phyloP scores from a whole-genome alignment of 1,140 invertebrate genomes.

The Heterodera schachtii region DNA sequence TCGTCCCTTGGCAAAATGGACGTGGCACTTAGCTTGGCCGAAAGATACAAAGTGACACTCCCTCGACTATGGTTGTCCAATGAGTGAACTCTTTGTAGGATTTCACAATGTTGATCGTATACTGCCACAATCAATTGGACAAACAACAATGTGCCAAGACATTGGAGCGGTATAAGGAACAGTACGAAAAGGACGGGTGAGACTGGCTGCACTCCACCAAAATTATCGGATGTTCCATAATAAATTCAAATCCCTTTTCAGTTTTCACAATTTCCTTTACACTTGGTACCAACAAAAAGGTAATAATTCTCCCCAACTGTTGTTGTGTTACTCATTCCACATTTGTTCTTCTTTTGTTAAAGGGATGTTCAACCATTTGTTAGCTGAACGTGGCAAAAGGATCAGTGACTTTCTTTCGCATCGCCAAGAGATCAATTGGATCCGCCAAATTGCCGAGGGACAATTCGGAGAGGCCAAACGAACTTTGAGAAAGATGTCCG shows the following conservation, averaged over 20 bases:
- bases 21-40: conserved; percentile 38
- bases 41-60: conserved; percentile 29
- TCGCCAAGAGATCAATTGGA: conserved; percentile 45
- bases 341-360: neutral
- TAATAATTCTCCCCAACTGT: neutral
- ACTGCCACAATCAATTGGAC: conserved; percentile 36
- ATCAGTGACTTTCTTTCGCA: conserved; percentile 36
- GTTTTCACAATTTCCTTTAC: conserved; percentile 43
- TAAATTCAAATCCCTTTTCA: neutral
- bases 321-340: too few species aligned
- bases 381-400: conserved; percentile 37
- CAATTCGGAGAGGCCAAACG: conserved; percentile 31
- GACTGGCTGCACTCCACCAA: neutral
- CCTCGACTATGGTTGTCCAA: neutral
- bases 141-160: conserved; percentile 28
- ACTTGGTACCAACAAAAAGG: conserved; percentile 39
- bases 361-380: conserved; percentile 43
- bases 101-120: conserved; percentile 37
- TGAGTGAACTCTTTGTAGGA: conserved; percentile 33
- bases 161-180: conserved; percentile 31
- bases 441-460: conserved; percentile 28
- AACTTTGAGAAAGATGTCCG: conserved; percentile 32
- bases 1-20: conserved; percentile 26
- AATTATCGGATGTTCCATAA: too few species aligned
- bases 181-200: conserved; percentile 32